Evolutionary conservation across 2,113 vertebrate genomes (phyloP), one percentile per base, ranked within the genome.

Genomic region (Prochilodus magdalenae): DNA sequence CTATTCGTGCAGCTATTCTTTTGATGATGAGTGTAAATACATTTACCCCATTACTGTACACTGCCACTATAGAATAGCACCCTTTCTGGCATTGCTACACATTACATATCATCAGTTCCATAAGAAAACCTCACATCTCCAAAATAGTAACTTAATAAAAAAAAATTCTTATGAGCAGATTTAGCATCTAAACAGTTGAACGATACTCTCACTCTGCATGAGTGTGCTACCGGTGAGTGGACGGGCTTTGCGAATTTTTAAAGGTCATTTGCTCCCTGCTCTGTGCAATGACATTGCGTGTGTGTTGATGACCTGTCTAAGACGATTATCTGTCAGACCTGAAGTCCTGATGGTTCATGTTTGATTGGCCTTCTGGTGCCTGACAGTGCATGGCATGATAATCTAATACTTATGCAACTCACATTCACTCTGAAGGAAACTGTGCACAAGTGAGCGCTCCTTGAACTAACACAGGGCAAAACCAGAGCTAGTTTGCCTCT

Each of bases 401-500:
- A 49, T 73, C 44, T 53, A 55, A 57, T 67, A 4, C 67, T 76
- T 33, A 11, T 27, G 40, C 66, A 40, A 75, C n/a, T 20, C 40
- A 73, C 29, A 81, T 60, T 81, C 74, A 65, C 16, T 63, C 62
- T 13, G 36, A 24, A 74, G 7, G 10, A 26, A 29, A 71, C 57
- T 77, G 71, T 69, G 71, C 24, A 63, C 36, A 65, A 73, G 22
- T 80, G 76, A 22, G 51, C 57, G 26, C 70, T 79, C 62, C 40
- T 74, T 66, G 40, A 65, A 18, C 4, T 67, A 55, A 22, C 44
- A 49, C 55, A 75, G 71, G 72, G 74, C 30, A 75, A 82, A 5
- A 79, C 12, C 76, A 76, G 60, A 77, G 30, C 67, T 65, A 76
- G 33, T 72, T 57, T 72, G 59, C 66, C 30, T 22, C 1, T 55